A percentile compares a stretch with the other conserved stretches of the same genome.
Conservation (phyloP, 2,888 invertebrate genomes). For the Catocala sponsa region DNA sequence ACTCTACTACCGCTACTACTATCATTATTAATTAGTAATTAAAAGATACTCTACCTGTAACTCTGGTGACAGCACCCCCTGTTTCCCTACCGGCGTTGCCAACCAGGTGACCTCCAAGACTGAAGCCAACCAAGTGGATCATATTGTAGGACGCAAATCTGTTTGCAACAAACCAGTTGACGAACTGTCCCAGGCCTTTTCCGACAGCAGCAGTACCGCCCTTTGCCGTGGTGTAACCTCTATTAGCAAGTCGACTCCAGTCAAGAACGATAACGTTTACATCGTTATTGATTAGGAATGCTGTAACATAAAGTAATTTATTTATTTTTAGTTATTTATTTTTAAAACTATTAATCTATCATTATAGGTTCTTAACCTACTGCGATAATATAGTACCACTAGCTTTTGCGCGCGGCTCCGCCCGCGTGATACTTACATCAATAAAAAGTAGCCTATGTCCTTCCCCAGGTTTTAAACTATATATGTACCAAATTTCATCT, state of each 20-base stretch:
- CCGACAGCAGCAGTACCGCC: conserved; percentile 73
- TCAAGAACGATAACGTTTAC: conserved; percentile 53
- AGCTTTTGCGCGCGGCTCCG: no score
- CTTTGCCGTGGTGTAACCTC: conserved; percentile 66
- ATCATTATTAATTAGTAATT: no score
- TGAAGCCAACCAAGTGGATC: conserved; percentile 83
- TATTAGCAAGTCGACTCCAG: conserved; percentile 69
- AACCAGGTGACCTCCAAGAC: conserved; percentile 81
- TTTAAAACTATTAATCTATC: no score
- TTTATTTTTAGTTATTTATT: no score
- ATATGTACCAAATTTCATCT: no score
- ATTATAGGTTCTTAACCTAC: no score
- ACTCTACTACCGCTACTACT: no score
- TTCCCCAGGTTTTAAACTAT: no score
- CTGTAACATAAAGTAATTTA: no score
- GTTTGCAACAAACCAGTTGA: conserved; percentile 65
- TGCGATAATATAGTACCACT: no score
- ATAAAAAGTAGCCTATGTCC: no score
- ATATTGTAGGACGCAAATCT: conserved; percentile 57
- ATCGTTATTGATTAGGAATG: conserved; percentile 28
- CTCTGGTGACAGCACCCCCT: conserved; percentile 66
- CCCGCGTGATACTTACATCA: no score
- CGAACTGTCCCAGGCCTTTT: conserved; percentile 72
- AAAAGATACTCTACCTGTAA: conserved; percentile 64
- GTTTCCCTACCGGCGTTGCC: conserved; percentile 73